Conservation (phyloP, 2,888 invertebrate genomes). For the Hermaeophaga mercurialis region DNA sequence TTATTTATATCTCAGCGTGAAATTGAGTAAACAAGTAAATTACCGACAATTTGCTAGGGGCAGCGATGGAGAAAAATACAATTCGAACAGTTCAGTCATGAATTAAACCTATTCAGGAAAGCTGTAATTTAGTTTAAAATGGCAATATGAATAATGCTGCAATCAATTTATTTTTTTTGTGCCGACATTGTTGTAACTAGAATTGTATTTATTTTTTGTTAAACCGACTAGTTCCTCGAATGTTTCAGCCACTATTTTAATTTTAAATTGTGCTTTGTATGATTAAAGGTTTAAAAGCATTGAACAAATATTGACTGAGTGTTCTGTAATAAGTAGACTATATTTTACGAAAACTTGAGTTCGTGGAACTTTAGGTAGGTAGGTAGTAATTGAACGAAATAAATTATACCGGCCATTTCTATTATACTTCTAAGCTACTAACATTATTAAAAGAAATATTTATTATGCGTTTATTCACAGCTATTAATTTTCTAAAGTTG, state of each 20-base stretch:
- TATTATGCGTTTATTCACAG: slow-evolving; percentile 6
- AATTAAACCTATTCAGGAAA: slow-evolving; percentile 10
- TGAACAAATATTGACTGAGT: not conserved
- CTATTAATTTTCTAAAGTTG: slow-evolving; percentile 18
- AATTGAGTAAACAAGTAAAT: slow-evolving; percentile 28
- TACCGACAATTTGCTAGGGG: slow-evolving; percentile 17
- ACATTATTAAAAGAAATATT: slow-evolving; percentile 15
- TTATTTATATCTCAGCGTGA: slow-evolving; percentile 28
- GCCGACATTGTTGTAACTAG: too few species aligned
- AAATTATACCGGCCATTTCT: slow-evolving; percentile 7
- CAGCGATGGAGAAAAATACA: slow-evolving; percentile 17
- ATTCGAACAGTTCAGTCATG: slow-evolving; percentile 17
- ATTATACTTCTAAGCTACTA: too few species aligned
- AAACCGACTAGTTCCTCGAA: too few species aligned
- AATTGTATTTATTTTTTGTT: too few species aligned
- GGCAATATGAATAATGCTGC: slow-evolving; percentile 2
- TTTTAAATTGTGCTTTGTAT: too few species aligned
- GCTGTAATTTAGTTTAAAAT: slow-evolving; percentile 11
- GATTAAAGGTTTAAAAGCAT: too few species aligned
- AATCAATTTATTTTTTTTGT: not conserved
- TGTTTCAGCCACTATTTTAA: too few species aligned
- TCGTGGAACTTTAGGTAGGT: not conserved
- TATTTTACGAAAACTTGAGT: not conserved
- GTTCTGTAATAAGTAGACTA: too few species aligned
- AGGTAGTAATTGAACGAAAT: slow-evolving; percentile 3